Conservation (phyloP, 2,797 vertebrate species). For the Margarornis squamiger region DNA sequence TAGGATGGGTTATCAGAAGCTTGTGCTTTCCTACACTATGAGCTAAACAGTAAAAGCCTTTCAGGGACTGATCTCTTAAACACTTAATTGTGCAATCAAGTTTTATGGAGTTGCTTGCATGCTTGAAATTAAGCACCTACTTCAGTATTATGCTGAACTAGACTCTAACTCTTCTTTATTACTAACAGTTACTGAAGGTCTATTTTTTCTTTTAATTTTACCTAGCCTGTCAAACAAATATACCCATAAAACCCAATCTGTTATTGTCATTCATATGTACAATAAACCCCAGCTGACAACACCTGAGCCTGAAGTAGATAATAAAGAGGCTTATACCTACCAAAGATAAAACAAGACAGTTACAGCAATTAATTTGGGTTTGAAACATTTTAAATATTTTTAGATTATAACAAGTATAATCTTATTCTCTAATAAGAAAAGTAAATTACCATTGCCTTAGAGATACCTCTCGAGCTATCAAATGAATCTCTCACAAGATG, state of each 20-base stretch:
- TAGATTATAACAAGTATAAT: neutral
- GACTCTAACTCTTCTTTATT: constrained; percentile 45
- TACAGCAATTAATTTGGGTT: neutral
- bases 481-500: neutral
- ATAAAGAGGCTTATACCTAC: neutral
- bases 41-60: constrained; percentile 19
- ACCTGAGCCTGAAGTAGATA: neutral
- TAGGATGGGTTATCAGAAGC: neutral
- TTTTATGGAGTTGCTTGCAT: constrained; percentile 18
- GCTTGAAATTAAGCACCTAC: constrained; percentile 41
- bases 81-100: constrained; percentile 12
- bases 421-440: neutral
- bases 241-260: constrained; percentile 31
- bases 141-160: neutral
- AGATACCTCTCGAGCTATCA: neutral
- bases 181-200: neutral
- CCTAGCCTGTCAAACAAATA: constrained; percentile 4
- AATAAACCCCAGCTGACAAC: neutral
- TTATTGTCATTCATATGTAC: neutral
- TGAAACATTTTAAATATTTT: neutral
- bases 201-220: constrained; percentile 41
- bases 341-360: neutral
- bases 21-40: neutral
- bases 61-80: constrained; percentile 24
- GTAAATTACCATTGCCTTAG: neutral